These are phyloP conservation scores for Cercopithecus mitis DNA, from an alignment of 2,797 vertebrate species.

Conservation along the genomic window DNA sequence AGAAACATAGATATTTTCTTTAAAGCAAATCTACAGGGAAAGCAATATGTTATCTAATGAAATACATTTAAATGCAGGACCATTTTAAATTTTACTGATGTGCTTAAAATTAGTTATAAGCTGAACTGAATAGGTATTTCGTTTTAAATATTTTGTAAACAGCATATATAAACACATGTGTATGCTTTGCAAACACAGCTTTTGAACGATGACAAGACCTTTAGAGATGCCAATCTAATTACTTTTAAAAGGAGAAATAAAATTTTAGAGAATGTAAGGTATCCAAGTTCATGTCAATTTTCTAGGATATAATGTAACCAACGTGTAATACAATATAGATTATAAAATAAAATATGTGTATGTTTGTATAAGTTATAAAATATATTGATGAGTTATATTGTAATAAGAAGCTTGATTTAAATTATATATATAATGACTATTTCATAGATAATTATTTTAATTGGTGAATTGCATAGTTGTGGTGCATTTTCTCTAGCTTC, in stretches of 20 bases:
- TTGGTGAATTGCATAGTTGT: not conserved
- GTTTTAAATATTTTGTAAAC: not conserved
- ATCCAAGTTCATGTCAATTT: not conserved
- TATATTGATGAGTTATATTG: not conserved
- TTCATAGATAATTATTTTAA: not conserved
- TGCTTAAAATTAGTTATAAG: not conserved
- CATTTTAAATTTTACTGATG: not conserved
- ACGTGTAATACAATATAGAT: not conserved
- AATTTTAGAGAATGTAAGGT: not conserved
- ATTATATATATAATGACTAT: not conserved
- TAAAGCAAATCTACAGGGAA: not conserved
- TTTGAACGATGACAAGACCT: not conserved
- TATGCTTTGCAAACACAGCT: not conserved
- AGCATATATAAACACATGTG: not conserved
- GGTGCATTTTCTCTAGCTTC: not conserved
- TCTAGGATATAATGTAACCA: not conserved
- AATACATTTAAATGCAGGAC: not conserved
- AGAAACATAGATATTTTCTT: not conserved
- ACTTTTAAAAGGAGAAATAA: not conserved
- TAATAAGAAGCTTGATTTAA: not conserved
- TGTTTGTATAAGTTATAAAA: not conserved
- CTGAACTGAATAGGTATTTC: not conserved
- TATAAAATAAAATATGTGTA: not conserved
- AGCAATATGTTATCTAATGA: not conserved
- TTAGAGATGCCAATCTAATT: not conserved